Conservation (phyloP, 2,888 invertebrate species). For the Isoperla grammatica region DNA sequence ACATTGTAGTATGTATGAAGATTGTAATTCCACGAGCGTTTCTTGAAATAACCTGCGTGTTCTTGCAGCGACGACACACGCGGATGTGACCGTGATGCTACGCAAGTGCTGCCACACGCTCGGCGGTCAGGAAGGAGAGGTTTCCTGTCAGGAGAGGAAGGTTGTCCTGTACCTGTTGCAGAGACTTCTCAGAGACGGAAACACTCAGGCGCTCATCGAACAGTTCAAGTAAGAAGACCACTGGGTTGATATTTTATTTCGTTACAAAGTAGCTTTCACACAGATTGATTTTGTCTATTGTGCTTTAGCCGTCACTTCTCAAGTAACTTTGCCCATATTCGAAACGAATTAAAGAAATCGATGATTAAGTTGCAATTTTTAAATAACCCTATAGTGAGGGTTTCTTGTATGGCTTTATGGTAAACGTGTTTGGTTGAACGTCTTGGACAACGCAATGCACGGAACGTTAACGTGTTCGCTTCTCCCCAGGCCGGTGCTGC, state of each 20-base stretch:
- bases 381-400: no score
- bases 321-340: no score
- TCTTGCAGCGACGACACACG: neutral
- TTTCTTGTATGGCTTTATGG: no score
- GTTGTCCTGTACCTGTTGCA: conserved; percentile 43
- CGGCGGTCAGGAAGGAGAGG: conserved; percentile 27
- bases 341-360: no score
- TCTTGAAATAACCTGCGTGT: no score
- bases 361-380: no score
- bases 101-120: conserved; percentile 30
- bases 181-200: conserved; percentile 45
- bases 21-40: no score
- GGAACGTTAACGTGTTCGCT: neutral
- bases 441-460: no score
- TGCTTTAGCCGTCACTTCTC: no score
- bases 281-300: no score
- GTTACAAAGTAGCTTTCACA: neutral
- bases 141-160: conserved; percentile 30
- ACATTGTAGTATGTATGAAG: no score
- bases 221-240: conserved; percentile 43
- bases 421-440: no score
- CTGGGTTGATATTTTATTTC: neutral
- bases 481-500: conserved; percentile 49
- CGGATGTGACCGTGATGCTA: conserved; percentile 37
- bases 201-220: conserved; percentile 46